Conservation (phyloP, 2,113 vertebrate species). For the Lepisosteus oculatus region DNA sequence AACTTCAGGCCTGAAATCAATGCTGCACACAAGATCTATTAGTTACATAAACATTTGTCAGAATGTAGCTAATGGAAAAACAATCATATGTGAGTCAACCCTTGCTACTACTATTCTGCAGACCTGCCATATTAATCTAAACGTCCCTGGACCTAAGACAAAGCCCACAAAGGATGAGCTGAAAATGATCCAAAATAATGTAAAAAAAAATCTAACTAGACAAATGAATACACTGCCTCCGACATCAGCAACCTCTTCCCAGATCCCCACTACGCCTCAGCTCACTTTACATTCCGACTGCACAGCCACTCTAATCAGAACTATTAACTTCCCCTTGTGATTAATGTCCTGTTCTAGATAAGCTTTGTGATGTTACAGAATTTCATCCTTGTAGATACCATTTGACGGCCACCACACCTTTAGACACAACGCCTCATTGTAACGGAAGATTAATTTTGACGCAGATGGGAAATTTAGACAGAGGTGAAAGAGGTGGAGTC, state of each 20-base stretch:
- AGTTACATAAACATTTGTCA: background rate
- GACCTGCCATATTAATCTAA: background rate
- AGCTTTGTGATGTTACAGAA: background rate
- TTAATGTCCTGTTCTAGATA: conserved; percentile 20
- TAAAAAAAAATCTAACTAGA: conserved; percentile 23
- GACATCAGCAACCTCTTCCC: background rate
- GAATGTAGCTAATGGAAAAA: background rate
- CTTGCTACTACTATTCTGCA: background rate
- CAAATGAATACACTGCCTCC: conserved; percentile 6
- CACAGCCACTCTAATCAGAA: conserved; percentile 26
- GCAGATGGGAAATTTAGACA: background rate
- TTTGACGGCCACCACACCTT: background rate
- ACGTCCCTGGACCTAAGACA: background rate
- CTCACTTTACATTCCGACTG: conserved; percentile 30
- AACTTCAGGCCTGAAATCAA: background rate
- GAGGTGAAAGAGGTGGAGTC: background rate
- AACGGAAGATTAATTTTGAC: background rate
- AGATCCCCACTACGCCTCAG: background rate
- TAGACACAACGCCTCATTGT: background rate
- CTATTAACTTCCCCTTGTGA: conserved; percentile 32
- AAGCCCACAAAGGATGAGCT: conserved; percentile 8
- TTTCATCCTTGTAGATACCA: background rate
- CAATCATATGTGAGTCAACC: background rate
- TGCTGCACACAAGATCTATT: background rate
- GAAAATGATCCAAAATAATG: conserved; percentile 25